Evolutionary conservation across 2,888 invertebrate genomes (phyloP).

Genomic region (Campoletis raptor): DNA sequence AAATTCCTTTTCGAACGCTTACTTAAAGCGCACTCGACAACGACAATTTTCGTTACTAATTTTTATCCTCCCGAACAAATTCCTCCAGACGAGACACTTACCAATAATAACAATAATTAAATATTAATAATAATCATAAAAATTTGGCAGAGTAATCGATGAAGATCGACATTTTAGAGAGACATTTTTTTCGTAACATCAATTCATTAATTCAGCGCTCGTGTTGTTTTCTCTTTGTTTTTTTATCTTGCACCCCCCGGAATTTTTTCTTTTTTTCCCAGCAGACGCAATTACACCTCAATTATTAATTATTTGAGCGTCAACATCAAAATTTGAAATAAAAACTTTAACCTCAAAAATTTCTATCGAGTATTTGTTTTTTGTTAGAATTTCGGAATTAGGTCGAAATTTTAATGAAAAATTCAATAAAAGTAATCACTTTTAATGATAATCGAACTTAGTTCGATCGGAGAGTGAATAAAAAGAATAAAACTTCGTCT

Average conservation of each 20-base stretch:
- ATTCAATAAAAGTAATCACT: too few species aligned
- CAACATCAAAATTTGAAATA: too few species aligned
- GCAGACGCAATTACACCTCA: neutral
- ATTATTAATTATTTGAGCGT: too few species aligned
- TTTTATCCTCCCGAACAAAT: neutral
- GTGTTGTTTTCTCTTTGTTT: neutral
- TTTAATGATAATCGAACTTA: too few species aligned
- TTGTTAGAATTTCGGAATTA: too few species aligned
- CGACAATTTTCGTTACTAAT: neutral
- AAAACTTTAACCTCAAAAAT: too few species aligned
- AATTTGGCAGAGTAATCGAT: slow-evolving; percentile 29
- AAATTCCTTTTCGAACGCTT: neutral
- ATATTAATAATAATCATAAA: neutral
- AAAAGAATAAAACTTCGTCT: neutral
- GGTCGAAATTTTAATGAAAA: too few species aligned
- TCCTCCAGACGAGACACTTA: neutral
- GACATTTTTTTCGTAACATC: neutral
- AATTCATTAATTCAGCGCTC: neutral
- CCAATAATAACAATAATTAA: slow-evolving; percentile 3
- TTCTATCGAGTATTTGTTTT: too few species aligned
- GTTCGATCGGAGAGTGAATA: neutral
- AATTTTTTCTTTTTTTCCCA: neutral
- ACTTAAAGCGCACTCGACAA: neutral
- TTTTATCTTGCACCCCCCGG: neutral
- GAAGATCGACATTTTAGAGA: slow-evolving; percentile 1